phyloP scores from a whole-genome alignment of 1,140 invertebrate genomes.

The Conus ventricosus region DNA sequence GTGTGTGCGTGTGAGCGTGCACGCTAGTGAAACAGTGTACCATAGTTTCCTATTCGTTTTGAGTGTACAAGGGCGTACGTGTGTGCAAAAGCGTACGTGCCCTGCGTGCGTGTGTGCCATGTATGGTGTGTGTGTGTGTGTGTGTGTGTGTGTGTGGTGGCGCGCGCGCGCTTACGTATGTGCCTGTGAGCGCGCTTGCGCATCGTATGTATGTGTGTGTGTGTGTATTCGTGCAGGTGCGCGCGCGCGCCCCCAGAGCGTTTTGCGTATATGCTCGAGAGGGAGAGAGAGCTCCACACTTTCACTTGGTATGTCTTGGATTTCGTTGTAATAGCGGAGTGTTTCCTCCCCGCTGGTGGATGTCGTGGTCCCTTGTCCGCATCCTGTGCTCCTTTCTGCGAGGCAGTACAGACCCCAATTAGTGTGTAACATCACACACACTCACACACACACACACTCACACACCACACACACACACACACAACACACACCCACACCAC shows the following conservation, averaged over 20 bases:
- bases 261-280: not conserved
- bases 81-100: not conserved
- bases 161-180: not conserved
- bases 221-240: too few species aligned
- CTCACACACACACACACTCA: too few species aligned
- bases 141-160: too few species aligned
- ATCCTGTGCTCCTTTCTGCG: not conserved
- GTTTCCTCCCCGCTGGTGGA: not conserved
- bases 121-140: too few species aligned
- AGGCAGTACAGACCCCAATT: too few species aligned
- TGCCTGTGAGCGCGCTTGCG: not conserved
- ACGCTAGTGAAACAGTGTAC: too few species aligned
- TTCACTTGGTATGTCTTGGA: not conserved
- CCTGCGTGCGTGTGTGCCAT: not conserved
- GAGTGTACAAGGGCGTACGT: too few species aligned
- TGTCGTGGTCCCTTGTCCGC: not conserved
- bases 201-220: too few species aligned
- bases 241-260: too few species aligned
- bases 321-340: constrained; percentile 3
- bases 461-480: too few species aligned
- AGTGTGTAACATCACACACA: too few species aligned
- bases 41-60: not conserved
- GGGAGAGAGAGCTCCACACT: not conserved
- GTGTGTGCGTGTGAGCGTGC: not conserved
- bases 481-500: too few species aligned